phyloP scores from a whole-genome alignment of 2,113 vertebrate genomes.

The Anolis sagrei region DNA sequence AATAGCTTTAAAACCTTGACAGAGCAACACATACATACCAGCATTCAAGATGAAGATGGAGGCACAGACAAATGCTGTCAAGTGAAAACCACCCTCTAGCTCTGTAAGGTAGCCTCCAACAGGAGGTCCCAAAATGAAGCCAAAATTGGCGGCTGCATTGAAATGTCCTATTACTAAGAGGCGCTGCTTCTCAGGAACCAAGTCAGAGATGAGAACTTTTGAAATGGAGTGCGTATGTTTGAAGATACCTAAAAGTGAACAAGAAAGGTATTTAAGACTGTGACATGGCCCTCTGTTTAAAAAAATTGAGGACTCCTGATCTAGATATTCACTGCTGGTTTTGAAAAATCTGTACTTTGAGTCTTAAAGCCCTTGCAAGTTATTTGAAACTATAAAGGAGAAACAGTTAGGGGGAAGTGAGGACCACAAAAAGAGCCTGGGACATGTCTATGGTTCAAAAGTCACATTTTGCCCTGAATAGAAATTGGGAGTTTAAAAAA shows the following conservation, averaged over 20 bases:
- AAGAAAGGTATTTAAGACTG: constrained; percentile 15
- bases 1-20: neutral
- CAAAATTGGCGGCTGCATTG: constrained; percentile 89
- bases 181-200: constrained; percentile 88
- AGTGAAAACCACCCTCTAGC: constrained; percentile 88
- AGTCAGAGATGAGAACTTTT: constrained; percentile 92
- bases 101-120: constrained; percentile 93
- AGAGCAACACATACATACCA: constrained; percentile 74
- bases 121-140: constrained; percentile 94
- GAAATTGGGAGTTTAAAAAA: neutral
- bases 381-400: too few species aligned
- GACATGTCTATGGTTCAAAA: too few species aligned
- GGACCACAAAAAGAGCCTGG: too few species aligned
- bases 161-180: constrained; percentile 92
- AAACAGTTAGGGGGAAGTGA: too few species aligned
- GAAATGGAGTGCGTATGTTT: constrained; percentile 96
- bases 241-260: constrained; percentile 86
- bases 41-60: constrained; percentile 92
- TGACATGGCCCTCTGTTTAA: too few species aligned
- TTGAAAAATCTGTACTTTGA: too few species aligned
- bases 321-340: too few species aligned
- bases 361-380: too few species aligned
- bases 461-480: too few species aligned
- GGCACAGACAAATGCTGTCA: constrained; percentile 85
- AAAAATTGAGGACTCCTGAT: too few species aligned